Conservation (phyloP, 92 coral and sea anemone species). For the Desmophyllum pertusum region DNA sequence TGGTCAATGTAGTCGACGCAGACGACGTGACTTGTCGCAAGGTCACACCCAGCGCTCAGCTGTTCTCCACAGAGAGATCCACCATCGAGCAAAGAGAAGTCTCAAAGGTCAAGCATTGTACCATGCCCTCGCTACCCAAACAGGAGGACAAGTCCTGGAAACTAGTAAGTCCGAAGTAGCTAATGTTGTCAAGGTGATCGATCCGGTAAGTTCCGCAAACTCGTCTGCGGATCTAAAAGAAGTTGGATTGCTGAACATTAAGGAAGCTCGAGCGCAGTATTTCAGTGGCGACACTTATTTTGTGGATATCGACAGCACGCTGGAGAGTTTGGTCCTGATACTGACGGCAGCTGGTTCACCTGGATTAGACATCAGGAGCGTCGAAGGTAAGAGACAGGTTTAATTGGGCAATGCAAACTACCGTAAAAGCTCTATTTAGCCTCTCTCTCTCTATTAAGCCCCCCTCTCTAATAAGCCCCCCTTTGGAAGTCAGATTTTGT, state of each 20-base stretch:
- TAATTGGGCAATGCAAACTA: too few relatives aligned
- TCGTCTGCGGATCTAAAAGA: slow-evolving; percentile 38
- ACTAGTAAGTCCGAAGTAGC: slow-evolving; percentile 39
- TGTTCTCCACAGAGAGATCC: too few relatives aligned
- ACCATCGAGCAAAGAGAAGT: slow-evolving; percentile 36
- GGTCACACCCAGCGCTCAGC: background rate
- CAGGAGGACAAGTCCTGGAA: slow-evolving; percentile 71
- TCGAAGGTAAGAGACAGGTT: slow-evolving; percentile 39
- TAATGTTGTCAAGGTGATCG: slow-evolving; percentile 44
- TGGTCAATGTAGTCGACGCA: slow-evolving; percentile 39
- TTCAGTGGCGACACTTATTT: slow-evolving; percentile 15
- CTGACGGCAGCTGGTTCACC: slow-evolving; percentile 33
- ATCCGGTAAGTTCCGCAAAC: slow-evolving; percentile 37
- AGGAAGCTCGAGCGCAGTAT: slow-evolving; percentile 19
- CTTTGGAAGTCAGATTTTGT: too few relatives aligned
- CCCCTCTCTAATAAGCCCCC: too few relatives aligned
- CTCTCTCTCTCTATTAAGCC: too few relatives aligned
- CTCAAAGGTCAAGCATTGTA: slow-evolving; percentile 33
- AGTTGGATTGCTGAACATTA: slow-evolving; percentile 39
- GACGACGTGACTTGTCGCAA: slow-evolving; percentile 19
- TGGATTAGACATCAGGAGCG: background rate
- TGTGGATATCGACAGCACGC: slow-evolving; percentile 48
- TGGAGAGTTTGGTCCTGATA: slow-evolving; percentile 35
- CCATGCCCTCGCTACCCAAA: slow-evolving; percentile 55
- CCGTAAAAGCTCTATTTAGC: too few relatives aligned